Conservation (phyloP, 2,888 invertebrate species). For the Silvanus unidentatus region DNA sequence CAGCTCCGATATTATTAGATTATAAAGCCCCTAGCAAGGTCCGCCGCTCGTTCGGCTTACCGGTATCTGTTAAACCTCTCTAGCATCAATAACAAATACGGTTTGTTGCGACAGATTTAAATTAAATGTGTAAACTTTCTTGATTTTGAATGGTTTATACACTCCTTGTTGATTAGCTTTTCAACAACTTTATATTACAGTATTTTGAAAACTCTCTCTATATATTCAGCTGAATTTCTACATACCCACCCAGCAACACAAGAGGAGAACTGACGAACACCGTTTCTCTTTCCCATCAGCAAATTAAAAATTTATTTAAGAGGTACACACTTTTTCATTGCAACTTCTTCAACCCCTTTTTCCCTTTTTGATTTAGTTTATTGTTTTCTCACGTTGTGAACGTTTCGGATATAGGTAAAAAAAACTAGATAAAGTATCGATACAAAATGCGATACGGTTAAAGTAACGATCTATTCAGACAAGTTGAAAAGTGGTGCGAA, state of each 20-base stretch:
- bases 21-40: slow-evolving; percentile 32
- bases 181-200: slow-evolving; percentile 15
- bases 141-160: slow-evolving; percentile 23
- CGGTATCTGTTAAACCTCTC: slow-evolving; percentile 22
- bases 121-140: slow-evolving; percentile 24
- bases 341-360: too few relatives aligned
- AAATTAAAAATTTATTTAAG: too few relatives aligned
- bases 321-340: too few relatives aligned
- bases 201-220: background rate
- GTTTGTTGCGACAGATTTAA: slow-evolving; percentile 19
- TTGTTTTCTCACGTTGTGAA: too few relatives aligned
- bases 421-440: slow-evolving; percentile 2
- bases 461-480: slow-evolving; percentile 4
- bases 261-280: too few relatives aligned
- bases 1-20: slow-evolving; percentile 40
- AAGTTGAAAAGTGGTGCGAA: slow-evolving; percentile 13
- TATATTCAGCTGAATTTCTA: slow-evolving; percentile 6
- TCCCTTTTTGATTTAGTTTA: too few relatives aligned
- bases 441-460: slow-evolving; percentile 7
- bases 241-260: too few relatives aligned
- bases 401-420: too few relatives aligned
- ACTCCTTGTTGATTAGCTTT: slow-evolving; percentile 24
- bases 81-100: slow-evolving; percentile 16
- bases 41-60: slow-evolving; percentile 21
- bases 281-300: too few relatives aligned